Base-by-base conservation (phyloP, 2,113 vertebrate genomes). In the Hypocryptadius cinnamomeus region DNA sequence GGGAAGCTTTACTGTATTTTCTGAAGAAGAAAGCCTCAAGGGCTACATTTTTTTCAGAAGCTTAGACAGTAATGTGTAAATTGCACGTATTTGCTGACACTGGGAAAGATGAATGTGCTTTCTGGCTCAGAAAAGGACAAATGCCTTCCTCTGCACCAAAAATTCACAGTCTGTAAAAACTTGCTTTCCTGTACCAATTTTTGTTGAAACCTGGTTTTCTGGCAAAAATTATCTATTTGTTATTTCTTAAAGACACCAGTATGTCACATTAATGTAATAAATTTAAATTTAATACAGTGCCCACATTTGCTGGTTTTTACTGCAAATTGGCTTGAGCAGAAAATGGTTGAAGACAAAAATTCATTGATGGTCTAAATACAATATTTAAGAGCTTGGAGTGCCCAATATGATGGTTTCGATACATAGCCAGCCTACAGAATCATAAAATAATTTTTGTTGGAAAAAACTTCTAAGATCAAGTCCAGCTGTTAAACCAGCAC, bases 91-190 rank as follows among this genome's bases (percentile, higher is more conserved):
- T 92, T 94, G 44, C 68, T 84, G 79, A 94, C 87, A 45, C 37
- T 85, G 85, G 91, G 81, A 91, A 76, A 88, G 56, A 89, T 68
- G 54, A 85, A 91, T 83, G 87, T 80, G 9, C 48, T 70, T 93
- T 94, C 76, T 89, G 87, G 81, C 69, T 83, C 37, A 37, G 44
- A 71, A 94, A 83, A 86, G 20, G 28, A 70, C 37, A 74, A 90
- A 83, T 77, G 39, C 21, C 79, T 85, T 89, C 42, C 25, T 65
- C 56, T 70, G 20, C 14, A 8, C 33, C 87, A 59, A 61, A 91
- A 85, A 77, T 8, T 78, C 71, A 54, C 10, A 60, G 37, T 59
- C 42, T 42, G 61, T 66, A 51, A 56, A 27, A 94, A 73, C 72
- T 78, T 82, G 28, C 8, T 87, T 82, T 54, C 15, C 44, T 70